phyloP scores from a whole-genome alignment of 2,888 invertebrate species.

The Philonicus albiceps region DNA sequence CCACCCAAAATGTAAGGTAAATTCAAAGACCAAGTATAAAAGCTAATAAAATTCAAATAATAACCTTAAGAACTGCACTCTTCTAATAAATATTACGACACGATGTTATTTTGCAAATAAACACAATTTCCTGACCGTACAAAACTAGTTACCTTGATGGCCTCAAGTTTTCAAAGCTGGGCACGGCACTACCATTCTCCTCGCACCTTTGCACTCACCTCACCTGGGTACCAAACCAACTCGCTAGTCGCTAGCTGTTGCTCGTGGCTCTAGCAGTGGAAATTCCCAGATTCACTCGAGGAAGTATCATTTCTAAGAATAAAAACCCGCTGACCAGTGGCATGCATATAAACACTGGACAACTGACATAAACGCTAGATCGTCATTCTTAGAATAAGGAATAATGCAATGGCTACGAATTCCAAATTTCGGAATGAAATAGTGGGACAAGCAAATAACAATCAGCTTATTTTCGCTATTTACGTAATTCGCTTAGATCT shows the following conservation, averaged over 20 bases:
- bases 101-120: neutral
- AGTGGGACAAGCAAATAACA: too few species aligned
- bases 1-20: neutral
- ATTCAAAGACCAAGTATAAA: neutral
- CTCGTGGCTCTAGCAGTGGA: neutral
- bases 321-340: neutral
- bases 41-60: neutral
- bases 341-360: neutral
- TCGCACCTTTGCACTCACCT: neutral
- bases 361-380: neutral
- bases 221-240: neutral
- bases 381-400: neutral
- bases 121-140: neutral
- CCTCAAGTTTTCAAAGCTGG: neutral
- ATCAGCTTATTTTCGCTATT: too few species aligned
- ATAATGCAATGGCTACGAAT: neutral
- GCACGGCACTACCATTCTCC: neutral
- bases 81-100: neutral
- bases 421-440: too few species aligned
- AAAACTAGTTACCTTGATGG: neutral
- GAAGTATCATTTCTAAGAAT: neutral
- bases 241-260: neutral
- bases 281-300: neutral
- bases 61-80: neutral
- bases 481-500: too few species aligned